A percentile compares a stretch with the other conserved stretches of the same genome.
phyloP scores from a whole-genome alignment of 2,797 vertebrate species.

The Eupleurogrammus muticus region DNA sequence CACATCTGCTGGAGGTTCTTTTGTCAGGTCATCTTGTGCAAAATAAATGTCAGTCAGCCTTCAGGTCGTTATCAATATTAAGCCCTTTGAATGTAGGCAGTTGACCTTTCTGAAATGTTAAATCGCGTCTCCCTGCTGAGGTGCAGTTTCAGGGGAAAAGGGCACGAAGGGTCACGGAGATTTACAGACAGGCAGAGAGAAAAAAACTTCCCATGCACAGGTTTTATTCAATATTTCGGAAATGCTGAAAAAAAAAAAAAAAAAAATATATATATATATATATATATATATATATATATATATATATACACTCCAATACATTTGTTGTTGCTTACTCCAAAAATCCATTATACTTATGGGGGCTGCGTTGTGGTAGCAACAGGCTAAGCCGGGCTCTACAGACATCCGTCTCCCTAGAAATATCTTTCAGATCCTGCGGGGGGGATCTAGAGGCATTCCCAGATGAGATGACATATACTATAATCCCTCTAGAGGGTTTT shows the following conservation, averaged over 20 bases:
- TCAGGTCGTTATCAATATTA: conserved; percentile 78
- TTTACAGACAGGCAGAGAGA: conserved; percentile 36
- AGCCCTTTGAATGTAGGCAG: conserved; percentile 71
- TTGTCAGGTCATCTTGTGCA: conserved; percentile 62
- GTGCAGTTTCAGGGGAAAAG: conserved; percentile 63
- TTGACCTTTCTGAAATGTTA: conserved; percentile 86
- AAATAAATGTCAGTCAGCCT: conserved; percentile 80
- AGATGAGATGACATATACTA: no score
- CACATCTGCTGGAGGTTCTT: conserved; percentile 42
- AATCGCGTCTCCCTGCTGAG: conserved; percentile 64
- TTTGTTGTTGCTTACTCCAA: no score
- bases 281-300: no score
- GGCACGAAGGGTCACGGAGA: conserved; percentile 55
- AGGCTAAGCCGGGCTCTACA: no score
- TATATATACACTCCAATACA: no score
- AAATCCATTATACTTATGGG: no score
- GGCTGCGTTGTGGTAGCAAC: no score
- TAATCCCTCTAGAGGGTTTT: no score
- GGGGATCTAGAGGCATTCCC: no score
- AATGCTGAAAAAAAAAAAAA: background rate
- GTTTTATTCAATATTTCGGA: background rate
- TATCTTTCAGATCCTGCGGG: no score
- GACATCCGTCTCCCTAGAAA: no score
- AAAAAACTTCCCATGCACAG: conserved; percentile 23
- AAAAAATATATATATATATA: background rate